Percentiles rank a stretch among this genome's conserved stretches.
These are phyloP conservation scores for Agrilus mali DNA, from an alignment of 2,888 invertebrate species.

Conservation along the genomic window DNA sequence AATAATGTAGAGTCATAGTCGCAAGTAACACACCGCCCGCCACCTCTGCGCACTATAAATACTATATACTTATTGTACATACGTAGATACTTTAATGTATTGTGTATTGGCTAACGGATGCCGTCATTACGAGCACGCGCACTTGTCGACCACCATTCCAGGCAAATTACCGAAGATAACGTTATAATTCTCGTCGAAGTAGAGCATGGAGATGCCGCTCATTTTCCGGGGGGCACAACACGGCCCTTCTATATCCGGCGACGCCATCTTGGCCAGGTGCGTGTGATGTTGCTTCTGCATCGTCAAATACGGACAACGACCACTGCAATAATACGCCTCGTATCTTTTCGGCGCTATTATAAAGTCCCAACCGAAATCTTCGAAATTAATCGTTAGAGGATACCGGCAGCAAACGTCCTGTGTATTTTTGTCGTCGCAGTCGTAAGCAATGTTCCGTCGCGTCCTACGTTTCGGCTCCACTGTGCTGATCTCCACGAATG, in stretches of 20 bases:
- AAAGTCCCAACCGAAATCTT: conserved; percentile 95
- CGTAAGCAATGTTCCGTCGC: conserved; percentile 67
- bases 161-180: conserved; percentile 80
- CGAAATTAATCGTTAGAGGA: conserved; percentile 86
- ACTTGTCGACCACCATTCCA: conserved; percentile 89
- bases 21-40: not conserved
- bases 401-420: conserved; percentile 89
- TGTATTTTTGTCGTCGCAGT: conserved; percentile 63
- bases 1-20: too few relatives aligned
- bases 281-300: conserved; percentile 80
- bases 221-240: conserved; percentile 88
- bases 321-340: conserved; percentile 92
- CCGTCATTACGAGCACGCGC: conserved; percentile 68
- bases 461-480: conserved; percentile 48
- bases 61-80: too few relatives aligned
- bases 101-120: not conserved
- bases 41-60: not conserved
- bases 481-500: conserved; percentile 46
- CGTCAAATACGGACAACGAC: conserved; percentile 84
- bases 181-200: conserved; percentile 79
- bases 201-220: conserved; percentile 81
- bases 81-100: not conserved
- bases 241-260: conserved; percentile 65
- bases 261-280: conserved; percentile 72
- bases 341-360: conserved; percentile 92